phyloP scores from a whole-genome alignment of 2,888 invertebrate genomes.

The Spilosoma lubricipeda region DNA sequence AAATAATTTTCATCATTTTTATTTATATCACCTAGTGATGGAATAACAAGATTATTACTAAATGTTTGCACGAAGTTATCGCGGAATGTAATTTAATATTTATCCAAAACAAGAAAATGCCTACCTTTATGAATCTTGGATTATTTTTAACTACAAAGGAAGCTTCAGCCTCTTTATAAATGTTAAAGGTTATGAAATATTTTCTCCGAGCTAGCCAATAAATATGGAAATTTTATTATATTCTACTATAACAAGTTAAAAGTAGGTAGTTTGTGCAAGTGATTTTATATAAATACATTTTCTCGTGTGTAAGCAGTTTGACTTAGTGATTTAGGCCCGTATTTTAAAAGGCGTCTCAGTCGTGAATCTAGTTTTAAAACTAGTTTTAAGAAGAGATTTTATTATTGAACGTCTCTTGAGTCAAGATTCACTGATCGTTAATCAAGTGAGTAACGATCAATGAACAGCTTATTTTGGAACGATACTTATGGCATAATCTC shows the following conservation, averaged over 20 bases:
- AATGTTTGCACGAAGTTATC: not conserved
- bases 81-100: slow-evolving; percentile 1
- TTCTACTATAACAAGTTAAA: not conserved
- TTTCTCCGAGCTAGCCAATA: not conserved
- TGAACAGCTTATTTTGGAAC: too few species aligned
- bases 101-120: slow-evolving; percentile 24
- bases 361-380: too few species aligned
- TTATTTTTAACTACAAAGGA: slow-evolving; percentile 24
- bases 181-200: slow-evolving; percentile 13
- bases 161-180: slow-evolving; percentile 7
- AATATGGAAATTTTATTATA: not conserved
- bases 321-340: too few species aligned
- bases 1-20: not conserved
- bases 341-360: too few species aligned
- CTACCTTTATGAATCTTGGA: slow-evolving; percentile 29
- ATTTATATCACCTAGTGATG: not conserved
- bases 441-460: too few species aligned
- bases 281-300: not conserved
- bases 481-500: too few species aligned
- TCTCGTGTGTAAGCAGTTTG: too few species aligned
- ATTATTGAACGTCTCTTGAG: too few species aligned
- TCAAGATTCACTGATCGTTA: too few species aligned
- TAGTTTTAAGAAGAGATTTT: too few species aligned
- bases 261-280: not conserved
- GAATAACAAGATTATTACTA: not conserved